phyloP scores from a whole-genome alignment of 2,888 invertebrate species.

The Drosophila borealis region DNA sequence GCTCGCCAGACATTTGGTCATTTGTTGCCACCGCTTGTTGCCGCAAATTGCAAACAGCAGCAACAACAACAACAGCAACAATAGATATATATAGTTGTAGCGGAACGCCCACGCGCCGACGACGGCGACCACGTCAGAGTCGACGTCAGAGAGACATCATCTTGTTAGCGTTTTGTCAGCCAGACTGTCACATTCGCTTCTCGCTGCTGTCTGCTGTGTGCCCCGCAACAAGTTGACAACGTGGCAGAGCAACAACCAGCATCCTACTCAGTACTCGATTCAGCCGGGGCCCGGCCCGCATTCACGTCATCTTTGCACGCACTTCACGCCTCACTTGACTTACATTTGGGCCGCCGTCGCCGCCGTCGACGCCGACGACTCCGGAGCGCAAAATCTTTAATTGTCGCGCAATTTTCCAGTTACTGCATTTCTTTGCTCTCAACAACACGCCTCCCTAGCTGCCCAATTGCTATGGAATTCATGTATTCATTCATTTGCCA shows the following conservation, averaged over 20 bases:
- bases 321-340: constrained; percentile 78
- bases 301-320: constrained; percentile 49
- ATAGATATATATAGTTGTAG: background rate
- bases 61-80: constrained; percentile 19
- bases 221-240: constrained; percentile 71
- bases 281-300: background rate
- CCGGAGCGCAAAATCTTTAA: constrained; percentile 75
- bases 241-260: background rate
- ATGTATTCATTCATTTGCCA: constrained; percentile 69
- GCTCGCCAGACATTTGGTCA: constrained; percentile 75
- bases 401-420: constrained; percentile 82
- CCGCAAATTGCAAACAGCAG: constrained; percentile 58
- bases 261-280: background rate
- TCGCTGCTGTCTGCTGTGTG: constrained; percentile 14
- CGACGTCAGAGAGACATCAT: constrained; percentile 57
- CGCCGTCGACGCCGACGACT: constrained; percentile 18
- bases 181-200: constrained; percentile 76
- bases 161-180: constrained; percentile 81
- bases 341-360: constrained; percentile 59
- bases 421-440: constrained; percentile 70
- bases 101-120: constrained; percentile 38
- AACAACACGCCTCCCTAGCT: constrained; percentile 28
- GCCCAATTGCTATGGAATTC: constrained; percentile 67
- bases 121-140: constrained; percentile 15
- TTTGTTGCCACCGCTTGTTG: constrained; percentile 75